Evolutionary conservation across 1,140 invertebrate genomes (phyloP), one percentile per base, ranked within the genome.

Genomic region (Formica selysi): DNA sequence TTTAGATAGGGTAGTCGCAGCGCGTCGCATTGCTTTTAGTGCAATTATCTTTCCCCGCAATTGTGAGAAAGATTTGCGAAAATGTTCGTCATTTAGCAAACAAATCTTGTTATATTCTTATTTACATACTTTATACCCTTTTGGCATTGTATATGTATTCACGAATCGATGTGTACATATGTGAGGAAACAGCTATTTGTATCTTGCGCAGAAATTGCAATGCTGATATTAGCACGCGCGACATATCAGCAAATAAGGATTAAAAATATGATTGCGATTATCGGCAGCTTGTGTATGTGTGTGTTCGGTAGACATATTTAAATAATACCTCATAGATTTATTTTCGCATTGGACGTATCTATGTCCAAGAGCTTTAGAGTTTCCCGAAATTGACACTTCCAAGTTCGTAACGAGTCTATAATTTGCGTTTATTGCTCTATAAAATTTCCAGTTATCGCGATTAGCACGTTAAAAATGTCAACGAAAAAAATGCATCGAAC

Each of bases 41-140:
- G 26, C 26, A 81, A 86, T 86, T 86, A 86, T 80, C 29, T 41
- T 70, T 68, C 22, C n/a, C 41, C 13, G 48, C 73, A 81, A 61
- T 44, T 81, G 26, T 54, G 36, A 54, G 1, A 81, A 54, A 80
- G 3, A 13, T 38, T 32, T 13, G 11, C 19, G 6, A 78, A 59
- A 41, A 19, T 36, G 48, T 38, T 41, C 19, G n/a, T n/a, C 13
- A 38, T 54, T 79, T 41, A 65, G 7, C 29, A 68, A 36, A 79
- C 6, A 54, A 68, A 44, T 79, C 32, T 79, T 38, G 11, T 79
- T 51, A 54, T 36, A 29, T 32, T 16, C 32, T 13, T 57, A 57
- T 71, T 68, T 71, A 54, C 44, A 38, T 5, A 57, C 41, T n/a
- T 71, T 57, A 22, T 22, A 29, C 10, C 6, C 48, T n/a, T 41